Conservation (phyloP, 2,888 invertebrate species). For the Neoaliturus tenellus region DNA sequence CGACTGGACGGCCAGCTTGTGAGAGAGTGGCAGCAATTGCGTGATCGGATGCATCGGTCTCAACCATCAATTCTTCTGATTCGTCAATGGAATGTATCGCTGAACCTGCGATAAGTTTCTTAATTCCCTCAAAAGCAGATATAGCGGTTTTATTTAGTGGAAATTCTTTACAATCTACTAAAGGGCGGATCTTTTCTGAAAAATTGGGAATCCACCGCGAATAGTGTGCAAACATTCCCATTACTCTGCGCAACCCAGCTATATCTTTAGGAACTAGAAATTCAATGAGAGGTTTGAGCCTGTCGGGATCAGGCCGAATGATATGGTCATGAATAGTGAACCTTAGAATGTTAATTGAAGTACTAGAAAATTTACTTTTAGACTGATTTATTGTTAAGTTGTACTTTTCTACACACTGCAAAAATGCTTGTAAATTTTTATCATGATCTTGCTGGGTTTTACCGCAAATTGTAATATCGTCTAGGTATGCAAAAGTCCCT, state of each 20-base stretch:
- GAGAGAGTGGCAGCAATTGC: conserved; percentile 45
- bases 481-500: conserved; percentile 55
- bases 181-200: not conserved
- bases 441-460: conserved; percentile 58
- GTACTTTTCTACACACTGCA: conserved; percentile 41
- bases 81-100: not conserved
- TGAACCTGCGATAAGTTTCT: not conserved
- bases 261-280: not conserved
- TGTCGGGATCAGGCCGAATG: conserved; percentile 15
- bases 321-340: not conserved
- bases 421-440: conserved; percentile 48
- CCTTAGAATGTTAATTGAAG: not conserved
- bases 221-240: conserved; percentile 41
- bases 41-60: conserved; percentile 5
- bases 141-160: not conserved
- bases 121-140: not conserved
- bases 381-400: conserved; percentile 53
- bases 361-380: conserved; percentile 42
- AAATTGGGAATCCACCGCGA: conserved; percentile 42
- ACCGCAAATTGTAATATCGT: conserved; percentile 60
- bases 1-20: conserved; percentile 7
- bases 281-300: not conserved
- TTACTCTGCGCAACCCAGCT: not conserved
- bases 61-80: not conserved
- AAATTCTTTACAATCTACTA: not conserved